Evolutionary conservation across 2,113 vertebrate genomes (phyloP).

Genomic region (Gopherus flavomarginatus): DNA sequence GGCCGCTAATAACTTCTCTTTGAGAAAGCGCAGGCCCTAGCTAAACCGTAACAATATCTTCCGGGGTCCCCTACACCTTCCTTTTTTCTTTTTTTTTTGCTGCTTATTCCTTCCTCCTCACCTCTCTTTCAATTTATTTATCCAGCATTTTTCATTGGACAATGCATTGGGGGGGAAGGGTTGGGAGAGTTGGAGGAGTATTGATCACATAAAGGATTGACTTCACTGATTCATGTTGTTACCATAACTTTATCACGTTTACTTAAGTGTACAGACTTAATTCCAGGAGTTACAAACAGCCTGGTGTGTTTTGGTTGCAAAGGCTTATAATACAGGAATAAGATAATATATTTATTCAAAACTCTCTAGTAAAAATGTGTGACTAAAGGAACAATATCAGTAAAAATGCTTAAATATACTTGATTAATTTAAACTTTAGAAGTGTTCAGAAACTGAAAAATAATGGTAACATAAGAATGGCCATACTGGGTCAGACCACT

Average conservation of each 20-base stretch:
- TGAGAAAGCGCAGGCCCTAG: too few species aligned
- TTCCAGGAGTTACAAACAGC: background rate
- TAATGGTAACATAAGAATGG: background rate
- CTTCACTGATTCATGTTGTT: background rate
- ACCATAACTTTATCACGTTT: background rate
- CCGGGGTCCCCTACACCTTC: too few species aligned
- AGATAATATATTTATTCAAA: background rate
- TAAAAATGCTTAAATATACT: background rate
- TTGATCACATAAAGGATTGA: background rate
- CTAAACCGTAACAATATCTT: too few species aligned
- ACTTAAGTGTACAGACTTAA: background rate
- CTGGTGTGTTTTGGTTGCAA: background rate
- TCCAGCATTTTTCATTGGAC: background rate
- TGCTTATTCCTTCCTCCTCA: background rate
- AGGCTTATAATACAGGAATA: background rate
- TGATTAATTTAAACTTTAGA: background rate
- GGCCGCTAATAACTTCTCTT: too few species aligned
- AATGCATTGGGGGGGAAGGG: rapidly evolving
- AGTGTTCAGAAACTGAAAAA: background rate
- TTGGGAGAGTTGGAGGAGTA: background rate
- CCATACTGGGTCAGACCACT: background rate
- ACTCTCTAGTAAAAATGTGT: background rate
- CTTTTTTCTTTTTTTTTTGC: background rate
- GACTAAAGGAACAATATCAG: background rate
- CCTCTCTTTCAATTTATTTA: background rate